Percentiles rank a stretch among this genome's conserved stretches.
phyloP scores from a whole-genome alignment of 2,113 vertebrate species.

The Ursus arctos region DNA sequence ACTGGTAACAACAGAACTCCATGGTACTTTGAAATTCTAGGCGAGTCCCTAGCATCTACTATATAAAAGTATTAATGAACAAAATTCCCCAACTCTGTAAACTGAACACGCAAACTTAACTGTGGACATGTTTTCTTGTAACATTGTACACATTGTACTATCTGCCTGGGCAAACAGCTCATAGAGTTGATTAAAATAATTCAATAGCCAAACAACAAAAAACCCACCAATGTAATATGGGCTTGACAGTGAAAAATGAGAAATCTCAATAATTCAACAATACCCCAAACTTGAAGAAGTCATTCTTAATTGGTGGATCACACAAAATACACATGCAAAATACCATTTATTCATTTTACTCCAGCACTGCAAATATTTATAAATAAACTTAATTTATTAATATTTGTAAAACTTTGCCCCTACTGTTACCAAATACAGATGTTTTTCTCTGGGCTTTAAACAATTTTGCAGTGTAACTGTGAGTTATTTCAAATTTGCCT shows the following conservation, averaged over 20 bases:
- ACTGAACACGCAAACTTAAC: neutral
- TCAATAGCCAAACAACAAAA: neutral
- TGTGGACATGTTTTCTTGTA: neutral
- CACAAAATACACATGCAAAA: slow-evolving; percentile 3
- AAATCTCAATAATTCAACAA: neutral
- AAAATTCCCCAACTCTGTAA: neutral
- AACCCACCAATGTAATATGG: neutral
- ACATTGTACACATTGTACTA: neutral
- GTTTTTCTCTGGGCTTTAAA: slow-evolving; percentile 59
- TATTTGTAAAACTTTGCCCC: slow-evolving; percentile 30
- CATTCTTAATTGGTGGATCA: slow-evolving; percentile 3
- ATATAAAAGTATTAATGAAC: neutral
- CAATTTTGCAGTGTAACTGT: slow-evolving; percentile 41
- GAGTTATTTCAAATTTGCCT: slow-evolving; percentile 61
- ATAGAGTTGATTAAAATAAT: slow-evolving; percentile 13
- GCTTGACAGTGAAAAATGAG: neutral
- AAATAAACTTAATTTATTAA: slow-evolving; percentile 40
- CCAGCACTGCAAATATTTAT: neutral
- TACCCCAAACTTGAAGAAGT: neutral
- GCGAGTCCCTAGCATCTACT: neutral
- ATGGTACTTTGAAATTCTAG: neutral
- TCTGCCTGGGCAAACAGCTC: neutral
- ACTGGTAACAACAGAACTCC: neutral
- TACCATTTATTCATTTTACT: slow-evolving; percentile 26
- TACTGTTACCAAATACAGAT: slow-evolving; percentile 54